phyloP scores from a whole-genome alignment of 2,113 vertebrate species.

The Microcebus murinus region DNA sequence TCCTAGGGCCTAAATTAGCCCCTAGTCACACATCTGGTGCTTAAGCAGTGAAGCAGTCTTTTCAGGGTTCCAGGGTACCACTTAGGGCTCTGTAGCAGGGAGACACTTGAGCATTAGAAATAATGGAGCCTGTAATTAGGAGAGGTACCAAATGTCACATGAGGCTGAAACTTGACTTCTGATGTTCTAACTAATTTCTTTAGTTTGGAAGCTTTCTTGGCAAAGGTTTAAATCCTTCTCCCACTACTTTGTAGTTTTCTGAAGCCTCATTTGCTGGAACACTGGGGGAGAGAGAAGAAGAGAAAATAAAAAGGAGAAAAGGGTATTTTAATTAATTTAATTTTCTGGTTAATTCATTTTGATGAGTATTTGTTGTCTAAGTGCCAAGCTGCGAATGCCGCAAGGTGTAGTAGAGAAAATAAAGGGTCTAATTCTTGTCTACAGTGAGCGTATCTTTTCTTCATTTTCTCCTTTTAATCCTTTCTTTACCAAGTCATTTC shows the following conservation, averaged over 20 bases:
- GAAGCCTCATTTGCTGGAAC: not conserved
- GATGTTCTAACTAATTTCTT: not conserved
- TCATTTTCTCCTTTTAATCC: not conserved
- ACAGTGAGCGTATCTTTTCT: not conserved
- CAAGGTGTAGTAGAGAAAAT: not conserved
- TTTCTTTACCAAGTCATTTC: slow-evolving; percentile 22
- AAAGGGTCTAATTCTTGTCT: not conserved
- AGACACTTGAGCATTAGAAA: not conserved
- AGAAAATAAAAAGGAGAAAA: not conserved
- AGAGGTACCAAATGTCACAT: slow-evolving; percentile 45
- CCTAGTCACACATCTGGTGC: not conserved
- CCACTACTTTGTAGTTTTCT: not conserved
- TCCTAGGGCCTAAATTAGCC: not conserved
- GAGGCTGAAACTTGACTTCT: not conserved
- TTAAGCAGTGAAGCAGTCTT: not conserved
- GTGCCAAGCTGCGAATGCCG: not conserved
- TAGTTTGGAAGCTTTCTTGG: slow-evolving; percentile 4
- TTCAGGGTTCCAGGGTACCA: not conserved
- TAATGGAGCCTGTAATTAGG: slow-evolving; percentile 39
- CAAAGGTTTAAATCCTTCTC: slow-evolving; percentile 2
- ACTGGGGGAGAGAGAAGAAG: not conserved
- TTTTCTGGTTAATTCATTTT: slow-evolving; percentile 40
- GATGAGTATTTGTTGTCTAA: not conserved
- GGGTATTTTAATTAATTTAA: slow-evolving; percentile 37
- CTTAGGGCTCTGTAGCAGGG: not conserved